A percentile compares a stretch with the other conserved stretches of the same genome.
phyloP scores from a whole-genome alignment of 1,140 invertebrate species.

The Drosophila parvula region DNA sequence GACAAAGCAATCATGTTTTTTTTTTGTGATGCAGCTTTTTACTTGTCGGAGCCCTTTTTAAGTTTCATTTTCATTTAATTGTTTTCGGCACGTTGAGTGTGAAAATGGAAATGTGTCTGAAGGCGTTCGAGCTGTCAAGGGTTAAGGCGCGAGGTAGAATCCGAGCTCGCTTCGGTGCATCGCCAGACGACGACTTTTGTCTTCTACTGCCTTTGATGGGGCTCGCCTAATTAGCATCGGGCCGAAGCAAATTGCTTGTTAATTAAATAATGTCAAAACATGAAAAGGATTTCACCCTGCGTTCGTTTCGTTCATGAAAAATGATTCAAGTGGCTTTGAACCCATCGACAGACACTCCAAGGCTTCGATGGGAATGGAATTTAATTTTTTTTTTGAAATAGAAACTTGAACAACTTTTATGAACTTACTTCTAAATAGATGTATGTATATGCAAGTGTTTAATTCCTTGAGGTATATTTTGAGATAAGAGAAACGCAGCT shows the following conservation, averaged over 20 bases:
- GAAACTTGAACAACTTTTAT: not conserved
- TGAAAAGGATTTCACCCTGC: constrained; percentile 42
- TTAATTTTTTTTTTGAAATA: not conserved
- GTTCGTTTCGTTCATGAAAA: constrained; percentile 34
- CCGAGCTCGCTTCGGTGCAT: constrained; percentile 56
- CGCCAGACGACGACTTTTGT: constrained; percentile 46
- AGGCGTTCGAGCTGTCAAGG: constrained; percentile 40
- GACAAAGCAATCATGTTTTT: constrained; percentile 33
- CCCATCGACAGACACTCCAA: constrained; percentile 33
- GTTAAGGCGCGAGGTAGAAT: constrained; percentile 37
- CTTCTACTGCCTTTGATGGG: constrained; percentile 51
- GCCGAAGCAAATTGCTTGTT: constrained; percentile 60
- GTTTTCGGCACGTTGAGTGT: constrained; percentile 60
- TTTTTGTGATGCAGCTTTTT: constrained; percentile 13
- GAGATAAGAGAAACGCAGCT: too few species aligned
- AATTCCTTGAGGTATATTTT: not conserved
- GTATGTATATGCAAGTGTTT: not conserved
- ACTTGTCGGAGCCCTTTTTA: constrained; percentile 26
- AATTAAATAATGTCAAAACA: constrained; percentile 60
- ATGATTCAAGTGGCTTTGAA: constrained; percentile 51
- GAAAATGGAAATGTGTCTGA: constrained; percentile 59
- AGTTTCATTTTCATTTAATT: constrained; percentile 48
- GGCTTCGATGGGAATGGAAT: not conserved
- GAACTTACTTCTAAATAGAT: not conserved
- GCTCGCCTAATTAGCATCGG: constrained; percentile 54